These are phyloP conservation scores for Scomber colias DNA, from an alignment of 2,113 vertebrate species.

Conservation along the genomic window DNA sequence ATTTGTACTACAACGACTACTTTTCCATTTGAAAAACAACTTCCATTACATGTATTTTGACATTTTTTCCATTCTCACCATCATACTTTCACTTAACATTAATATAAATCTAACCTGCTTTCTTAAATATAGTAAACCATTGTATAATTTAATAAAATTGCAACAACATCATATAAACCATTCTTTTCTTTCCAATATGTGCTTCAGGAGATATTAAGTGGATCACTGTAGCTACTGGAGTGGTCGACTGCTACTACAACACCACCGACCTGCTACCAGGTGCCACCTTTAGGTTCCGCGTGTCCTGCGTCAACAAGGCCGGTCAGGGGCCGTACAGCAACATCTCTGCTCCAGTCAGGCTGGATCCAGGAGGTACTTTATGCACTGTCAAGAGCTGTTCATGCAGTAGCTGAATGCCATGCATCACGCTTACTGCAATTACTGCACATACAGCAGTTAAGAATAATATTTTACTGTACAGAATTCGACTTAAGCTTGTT, in stretches of 20 bases:
- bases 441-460: too few species aligned
- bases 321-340: conserved; percentile 93
- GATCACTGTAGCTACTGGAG: conserved; percentile 86
- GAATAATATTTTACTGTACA: too few species aligned
- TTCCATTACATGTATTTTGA: neutral
- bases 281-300: conserved; percentile 86
- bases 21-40: neutral
- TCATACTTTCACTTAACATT: neutral
- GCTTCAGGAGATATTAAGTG: conserved; percentile 88
- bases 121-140: neutral
- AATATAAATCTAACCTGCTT: neutral
- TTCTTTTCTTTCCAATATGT: neutral
- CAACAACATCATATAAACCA: neutral
- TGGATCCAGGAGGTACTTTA: conserved; percentile 84
- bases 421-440: too few species aligned
- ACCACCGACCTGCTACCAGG: conserved; percentile 88
- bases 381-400: neutral
- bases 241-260: conserved; percentile 94
- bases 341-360: conserved; percentile 85
- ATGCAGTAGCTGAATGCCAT: neutral
- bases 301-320: conserved; percentile 93
- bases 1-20: neutral
- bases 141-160: neutral
- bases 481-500: too few species aligned
- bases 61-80: neutral